Conservation (phyloP, 1,140 invertebrate genomes). For the Zaprionus africanus region DNA sequence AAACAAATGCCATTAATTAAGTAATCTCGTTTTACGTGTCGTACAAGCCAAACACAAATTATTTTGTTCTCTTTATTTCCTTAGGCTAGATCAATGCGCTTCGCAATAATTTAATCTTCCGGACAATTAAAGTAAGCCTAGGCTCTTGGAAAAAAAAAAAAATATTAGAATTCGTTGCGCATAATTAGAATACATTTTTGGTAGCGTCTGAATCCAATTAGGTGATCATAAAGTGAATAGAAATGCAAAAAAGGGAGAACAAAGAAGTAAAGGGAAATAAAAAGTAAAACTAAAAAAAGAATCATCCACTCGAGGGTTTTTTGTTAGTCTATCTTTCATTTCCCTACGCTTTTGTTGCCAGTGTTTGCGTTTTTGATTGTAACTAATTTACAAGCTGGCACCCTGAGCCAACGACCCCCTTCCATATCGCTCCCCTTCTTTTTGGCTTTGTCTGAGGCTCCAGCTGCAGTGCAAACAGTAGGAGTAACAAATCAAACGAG, state of each 20-base stretch:
- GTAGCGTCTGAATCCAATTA: slow-evolving; percentile 56
- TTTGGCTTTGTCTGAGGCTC: slow-evolving; percentile 25
- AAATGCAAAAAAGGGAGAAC: slow-evolving; percentile 41
- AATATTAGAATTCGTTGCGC: slow-evolving; percentile 58
- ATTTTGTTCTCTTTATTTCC: too few relatives aligned
- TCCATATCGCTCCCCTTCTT: neutral
- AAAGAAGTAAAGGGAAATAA: slow-evolving; percentile 6
- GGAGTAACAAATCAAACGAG: slow-evolving; percentile 80
- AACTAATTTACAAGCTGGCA: slow-evolving; percentile 65
- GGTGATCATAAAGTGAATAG: slow-evolving; percentile 55
- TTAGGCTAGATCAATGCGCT: slow-evolving; percentile 22
- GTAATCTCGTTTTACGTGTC: slow-evolving; percentile 68
- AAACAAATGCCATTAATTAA: slow-evolving; percentile 64
- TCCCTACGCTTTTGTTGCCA: slow-evolving; percentile 38
- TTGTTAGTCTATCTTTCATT: slow-evolving; percentile 37
- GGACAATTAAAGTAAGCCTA: slow-evolving; percentile 49
- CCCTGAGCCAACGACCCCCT: neutral
- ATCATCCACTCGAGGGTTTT: neutral
- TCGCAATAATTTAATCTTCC: slow-evolving; percentile 61
- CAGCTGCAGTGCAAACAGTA: slow-evolving; percentile 19
- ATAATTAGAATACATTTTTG: slow-evolving; percentile 62
- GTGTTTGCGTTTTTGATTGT: slow-evolving; percentile 45
- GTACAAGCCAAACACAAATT: slow-evolving; percentile 10
- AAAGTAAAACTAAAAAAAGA: neutral
- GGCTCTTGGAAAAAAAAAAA: slow-evolving; percentile 26